Evolutionary conservation across 2,113 vertebrate genomes (phyloP), one percentile per base, ranked within the genome.

Genomic region (Serilophus lunatus): DNA sequence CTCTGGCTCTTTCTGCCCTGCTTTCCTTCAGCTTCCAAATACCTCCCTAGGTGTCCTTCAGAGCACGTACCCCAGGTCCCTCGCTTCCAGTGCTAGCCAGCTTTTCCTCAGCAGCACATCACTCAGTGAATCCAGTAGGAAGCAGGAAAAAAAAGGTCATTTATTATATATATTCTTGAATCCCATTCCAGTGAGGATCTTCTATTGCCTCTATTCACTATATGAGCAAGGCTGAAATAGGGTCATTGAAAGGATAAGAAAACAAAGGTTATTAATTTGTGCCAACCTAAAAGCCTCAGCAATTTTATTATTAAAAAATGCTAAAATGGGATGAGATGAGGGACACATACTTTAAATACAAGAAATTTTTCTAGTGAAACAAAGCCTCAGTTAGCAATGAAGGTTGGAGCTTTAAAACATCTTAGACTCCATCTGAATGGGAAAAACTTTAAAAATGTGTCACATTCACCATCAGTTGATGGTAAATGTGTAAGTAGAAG

Each of bases 101-200:
- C 36, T 93, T 96, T 90, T 85, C 36, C 40, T 82, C 70, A 90
- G 82, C 90, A 96, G 60, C 80, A 65, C 72, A 81, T 92, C 89
- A 77, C 42, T 93, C 96, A 88, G 53, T 51, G 54, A 86, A 90
- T 69, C 45, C 63, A 74, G 63, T 29, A 85, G n/a, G 79, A 94
- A 95, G 61, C 40, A 92, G 75, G 88, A 91, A 96, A 94, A 68
- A 13, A 72, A 71, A 40, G 0, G 11, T 53, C 9, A 40, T 49
- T 56, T 90, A 80, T 81, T 53, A 23, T 8, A 19, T 18, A 35
- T 18, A 4, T 28, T 54, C 66, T 36, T 78, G 77, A 84, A 77
- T 91, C 56, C 14, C 56, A 66, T 80, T 87, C 65, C 87, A 87
- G 1, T 51, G 60, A 95, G 81, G 64, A 66, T 75, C 87, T 89